These are phyloP conservation scores for Patella depressa DNA, from an alignment of 2,888 invertebrate genomes.

Conservation along the genomic window DNA sequence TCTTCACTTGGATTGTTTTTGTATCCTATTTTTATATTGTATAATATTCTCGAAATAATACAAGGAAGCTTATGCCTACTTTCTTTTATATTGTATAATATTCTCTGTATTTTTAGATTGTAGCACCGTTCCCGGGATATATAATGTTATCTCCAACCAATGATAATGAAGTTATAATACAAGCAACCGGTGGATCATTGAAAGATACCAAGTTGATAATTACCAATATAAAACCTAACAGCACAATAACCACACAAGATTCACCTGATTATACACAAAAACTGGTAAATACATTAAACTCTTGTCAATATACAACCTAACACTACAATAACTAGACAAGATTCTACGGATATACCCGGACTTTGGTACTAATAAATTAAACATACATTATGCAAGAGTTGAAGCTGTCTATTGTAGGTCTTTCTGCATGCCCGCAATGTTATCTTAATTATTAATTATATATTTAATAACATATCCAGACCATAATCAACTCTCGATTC, in stretches of 20 bases:
- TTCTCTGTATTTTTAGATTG: constrained; percentile 32
- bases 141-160: constrained; percentile 27
- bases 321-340: constrained; percentile 34
- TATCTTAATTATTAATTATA: too few relatives aligned
- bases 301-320: constrained; percentile 37
- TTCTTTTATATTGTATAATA: too few relatives aligned
- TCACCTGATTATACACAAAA: constrained; percentile 35
- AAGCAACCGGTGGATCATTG: constrained; percentile 37
- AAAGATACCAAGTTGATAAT: constrained; percentile 34
- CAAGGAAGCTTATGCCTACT: too few relatives aligned
- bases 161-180: constrained; percentile 38
- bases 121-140: constrained; percentile 45
- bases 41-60: too few relatives aligned
- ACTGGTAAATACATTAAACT: constrained; percentile 26
- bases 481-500: too few relatives aligned
- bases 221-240: constrained; percentile 40
- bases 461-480: too few relatives aligned
- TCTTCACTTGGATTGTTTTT: too few relatives aligned
- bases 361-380: constrained; percentile 25
- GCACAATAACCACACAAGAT: constrained; percentile 34
- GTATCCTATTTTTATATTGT: too few relatives aligned
- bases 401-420: too few relatives aligned
- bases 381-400: too few relatives aligned
- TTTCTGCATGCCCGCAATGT: too few relatives aligned
- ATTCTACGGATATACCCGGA: constrained; percentile 33